Conservation (phyloP, 2,888 invertebrate species). For the Lasius fuliginosus region DNA sequence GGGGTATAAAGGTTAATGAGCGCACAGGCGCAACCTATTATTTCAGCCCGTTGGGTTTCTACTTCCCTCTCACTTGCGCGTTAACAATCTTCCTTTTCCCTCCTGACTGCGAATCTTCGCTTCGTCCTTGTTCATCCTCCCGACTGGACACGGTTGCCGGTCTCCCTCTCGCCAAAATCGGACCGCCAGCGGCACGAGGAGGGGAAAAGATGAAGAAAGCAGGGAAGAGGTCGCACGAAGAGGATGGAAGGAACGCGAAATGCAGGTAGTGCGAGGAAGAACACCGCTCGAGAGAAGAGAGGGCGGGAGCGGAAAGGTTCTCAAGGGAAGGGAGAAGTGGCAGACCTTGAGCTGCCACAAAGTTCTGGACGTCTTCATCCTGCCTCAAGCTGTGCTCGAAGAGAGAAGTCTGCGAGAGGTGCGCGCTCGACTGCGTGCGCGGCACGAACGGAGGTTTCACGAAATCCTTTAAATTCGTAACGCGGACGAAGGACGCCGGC, state of each 20-base stretch:
- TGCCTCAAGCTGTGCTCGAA: slow-evolving; percentile 80
- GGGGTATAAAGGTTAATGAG: slow-evolving; percentile 86
- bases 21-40: slow-evolving; percentile 86
- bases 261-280: slow-evolving; percentile 40
- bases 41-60: slow-evolving; percentile 83
- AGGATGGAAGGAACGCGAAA: slow-evolving; percentile 25
- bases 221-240: slow-evolving; percentile 32
- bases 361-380: slow-evolving; percentile 86
- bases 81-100: slow-evolving; percentile 53
- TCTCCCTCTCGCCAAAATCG: slow-evolving; percentile 61
- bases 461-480: slow-evolving; percentile 77
- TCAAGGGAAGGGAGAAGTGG: slow-evolving; percentile 79
- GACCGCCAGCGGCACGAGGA: slow-evolving; percentile 64
- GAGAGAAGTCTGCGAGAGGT: slow-evolving; percentile 71
- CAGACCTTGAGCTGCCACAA: slow-evolving; percentile 86
- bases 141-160: slow-evolving; percentile 40
- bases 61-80: slow-evolving; percentile 67
- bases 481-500: slow-evolving; percentile 74
- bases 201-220: slow-evolving; percentile 19
- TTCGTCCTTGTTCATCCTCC: slow-evolving; percentile 62
- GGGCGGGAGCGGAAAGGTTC: slow-evolving; percentile 69
- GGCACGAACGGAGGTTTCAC: slow-evolving; percentile 69
- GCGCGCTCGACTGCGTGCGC: slow-evolving; percentile 28
- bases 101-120: slow-evolving; percentile 21
- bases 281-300: slow-evolving; percentile 30